Base-by-base conservation (phyloP, 2,113 vertebrate genomes). In the Eclectus roratus region DNA sequence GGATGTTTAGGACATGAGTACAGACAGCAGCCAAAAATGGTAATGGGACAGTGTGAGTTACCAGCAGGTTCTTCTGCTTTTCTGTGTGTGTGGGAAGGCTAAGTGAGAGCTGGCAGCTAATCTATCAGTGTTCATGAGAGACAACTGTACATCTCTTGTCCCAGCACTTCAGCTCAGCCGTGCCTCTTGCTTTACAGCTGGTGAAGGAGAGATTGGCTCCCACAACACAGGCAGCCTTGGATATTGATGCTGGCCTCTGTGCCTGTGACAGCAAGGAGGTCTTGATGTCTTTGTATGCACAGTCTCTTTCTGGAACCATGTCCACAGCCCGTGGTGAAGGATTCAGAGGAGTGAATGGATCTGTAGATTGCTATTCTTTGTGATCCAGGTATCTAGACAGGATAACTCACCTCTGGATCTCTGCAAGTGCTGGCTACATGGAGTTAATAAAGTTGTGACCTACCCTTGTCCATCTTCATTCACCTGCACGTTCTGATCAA, bases 381-480 rank as follows among this genome's bases (percentile, higher is more conserved):
- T 41, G 86, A 86, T 55, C 18, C 55, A 41, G 44, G 21, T 52
- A 87, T 52, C 33, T 56, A 76, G 65, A 25, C 52, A 76, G 61
- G 65, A 13, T 20, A 78, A 72, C 66, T 71, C 69, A 85, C 66
- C 70, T 47, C n/a, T 77, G 41, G 17, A 58, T 85, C 80, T 24
- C 19, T 35, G 52, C 63, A 78, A 88, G 28, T 1, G 23, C 82
- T 73, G 82, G 44, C 56, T 93, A 27, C 44, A 13, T 13, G 37
- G 81, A 95, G 87, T 91, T 93, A 95, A 94, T 92, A 61, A 88
- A 95, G 44, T 89, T 95, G 84, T 85, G 87, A 95, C 84, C 84
- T 95, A 87, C 70, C 89, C 91, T 80, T 91, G 91, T 88, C 94
- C 58, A 80, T 95, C 94, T 94, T 85, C 71, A 91, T 95, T 95